phyloP scores from a whole-genome alignment of 2,113 vertebrate genomes.

The Oncorhynchus mykiss region DNA sequence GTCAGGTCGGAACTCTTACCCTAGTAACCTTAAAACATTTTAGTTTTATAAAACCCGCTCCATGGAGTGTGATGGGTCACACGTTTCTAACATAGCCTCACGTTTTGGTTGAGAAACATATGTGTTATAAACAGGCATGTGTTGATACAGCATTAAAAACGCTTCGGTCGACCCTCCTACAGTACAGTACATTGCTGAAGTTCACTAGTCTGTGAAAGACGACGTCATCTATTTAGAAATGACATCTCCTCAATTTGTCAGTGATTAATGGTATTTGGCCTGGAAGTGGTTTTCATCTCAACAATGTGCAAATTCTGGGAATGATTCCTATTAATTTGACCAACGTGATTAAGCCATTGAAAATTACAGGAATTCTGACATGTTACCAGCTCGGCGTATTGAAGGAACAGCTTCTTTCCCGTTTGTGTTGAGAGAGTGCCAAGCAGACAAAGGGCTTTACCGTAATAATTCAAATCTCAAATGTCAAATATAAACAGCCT shows the following conservation, averaged over 20 bases:
- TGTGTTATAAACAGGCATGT: neutral
- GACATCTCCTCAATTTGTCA: constrained; percentile 19
- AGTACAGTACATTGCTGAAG: neutral
- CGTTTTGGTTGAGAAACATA: neutral
- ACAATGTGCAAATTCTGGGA: constrained; percentile 21
- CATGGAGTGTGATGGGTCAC: neutral
- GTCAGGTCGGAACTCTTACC: constrained; percentile 3
- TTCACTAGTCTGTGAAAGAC: neutral
- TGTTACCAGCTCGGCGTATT: constrained; percentile 24
- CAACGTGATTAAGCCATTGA: constrained; percentile 9
- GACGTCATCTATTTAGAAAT: constrained; percentile 29
- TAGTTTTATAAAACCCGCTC: neutral
- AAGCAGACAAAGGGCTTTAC: constrained; percentile 25
- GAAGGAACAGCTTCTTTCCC: constrained; percentile 15
- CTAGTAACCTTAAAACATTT: neutral
- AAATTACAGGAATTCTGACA: constrained; percentile 26
- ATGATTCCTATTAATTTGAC: constrained; percentile 7
- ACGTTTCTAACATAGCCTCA: neutral
- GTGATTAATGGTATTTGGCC: constrained; percentile 31
- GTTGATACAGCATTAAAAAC: neutral
- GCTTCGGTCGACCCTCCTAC: neutral
- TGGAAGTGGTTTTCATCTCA: constrained; percentile 19
- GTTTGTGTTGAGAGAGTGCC: constrained; percentile 39
- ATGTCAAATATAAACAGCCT: constrained; percentile 39
- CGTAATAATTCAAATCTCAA: constrained; percentile 36